These are phyloP conservation scores for Diglossa cyanea DNA, from an alignment of 2,797 vertebrate genomes.

Conservation along the genomic window DNA sequence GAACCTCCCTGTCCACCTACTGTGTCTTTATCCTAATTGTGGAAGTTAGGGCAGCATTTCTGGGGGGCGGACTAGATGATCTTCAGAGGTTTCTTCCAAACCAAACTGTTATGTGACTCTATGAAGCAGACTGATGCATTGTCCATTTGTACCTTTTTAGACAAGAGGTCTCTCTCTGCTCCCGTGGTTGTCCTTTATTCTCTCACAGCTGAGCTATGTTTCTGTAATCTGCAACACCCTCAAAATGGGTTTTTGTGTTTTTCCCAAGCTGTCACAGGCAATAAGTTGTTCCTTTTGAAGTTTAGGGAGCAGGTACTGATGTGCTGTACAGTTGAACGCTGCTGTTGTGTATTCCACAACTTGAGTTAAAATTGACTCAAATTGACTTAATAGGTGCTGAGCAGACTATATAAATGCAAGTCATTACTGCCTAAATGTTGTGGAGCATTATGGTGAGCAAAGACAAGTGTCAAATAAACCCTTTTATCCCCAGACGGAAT, in stretches of 20 bases:
- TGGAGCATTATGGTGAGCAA: not conserved
- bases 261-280: not conserved
- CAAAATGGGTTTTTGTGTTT: not conserved
- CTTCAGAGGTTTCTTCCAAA: not conserved
- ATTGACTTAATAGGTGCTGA: not conserved
- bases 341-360: not conserved
- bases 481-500: conserved; percentile 27
- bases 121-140: not conserved
- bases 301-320: not conserved
- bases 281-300: not conserved
- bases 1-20: not conserved
- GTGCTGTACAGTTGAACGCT: not conserved
- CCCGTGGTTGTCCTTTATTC: accelerated
- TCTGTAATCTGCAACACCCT: not conserved
- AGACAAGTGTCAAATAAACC: conserved; percentile 38
- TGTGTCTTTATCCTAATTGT: not conserved
- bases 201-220: not conserved
- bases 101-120: not conserved
- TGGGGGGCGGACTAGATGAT: not conserved
- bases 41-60: not conserved
- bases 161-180: not conserved
- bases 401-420: conserved; percentile 3
- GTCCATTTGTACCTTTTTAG: not conserved
- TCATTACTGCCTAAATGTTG: not conserved
- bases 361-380: conserved; percentile 6